Evolutionary conservation across 2,888 invertebrate genomes (phyloP), one percentile per base, ranked within the genome.

Genomic region (Protula sp.): DNA sequence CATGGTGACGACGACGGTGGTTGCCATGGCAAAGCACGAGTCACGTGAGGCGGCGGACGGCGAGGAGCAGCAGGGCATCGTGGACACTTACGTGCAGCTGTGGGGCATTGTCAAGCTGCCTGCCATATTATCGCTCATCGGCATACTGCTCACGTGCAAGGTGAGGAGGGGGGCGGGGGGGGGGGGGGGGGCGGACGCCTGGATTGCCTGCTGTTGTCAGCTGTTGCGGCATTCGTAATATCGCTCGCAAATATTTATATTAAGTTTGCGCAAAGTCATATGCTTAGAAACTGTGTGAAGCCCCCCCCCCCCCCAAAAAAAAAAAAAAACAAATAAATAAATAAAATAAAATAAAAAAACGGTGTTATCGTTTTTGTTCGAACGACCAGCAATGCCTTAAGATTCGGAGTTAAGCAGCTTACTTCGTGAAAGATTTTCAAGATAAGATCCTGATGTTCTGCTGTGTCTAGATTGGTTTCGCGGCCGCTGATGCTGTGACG

Each of bases 401-500:
- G n/a, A n/a, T n/a, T n/a, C n/a, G n/a, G n/a, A n/a, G n/a, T n/a
- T n/a, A n/a, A n/a, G n/a, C n/a, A n/a, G n/a, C n/a, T n/a, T n/a
- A n/a, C n/a, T n/a, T n/a, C n/a, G n/a, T n/a, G n/a, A n/a, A n/a
- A n/a, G n/a, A n/a, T n/a, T n/a, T n/a, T n/a, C n/a, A n/a, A n/a
- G n/a, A n/a, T n/a, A n/a, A n/a, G n/a, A n/a, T n/a, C n/a, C 38
- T 38, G 38, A 14, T 38, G 9, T 38, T 38, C 38, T 38, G 57
- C 55, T 61, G 56, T 61, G 84, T 61, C 77, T n/a, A 94, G 92
- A 86, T 95, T 68, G 93, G 94, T 2, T 99, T 98, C 83, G 90
- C 94, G 47, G 94, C 97, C 0, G 90, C 92, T 63, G 99, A 99
- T 83, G 90, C 92, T 27, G 92, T 98, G 0, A 92, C 97, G 26